Evolutionary conservation across 1,140 invertebrate genomes (phyloP).

Genomic region (Oppia nitens): DNA sequence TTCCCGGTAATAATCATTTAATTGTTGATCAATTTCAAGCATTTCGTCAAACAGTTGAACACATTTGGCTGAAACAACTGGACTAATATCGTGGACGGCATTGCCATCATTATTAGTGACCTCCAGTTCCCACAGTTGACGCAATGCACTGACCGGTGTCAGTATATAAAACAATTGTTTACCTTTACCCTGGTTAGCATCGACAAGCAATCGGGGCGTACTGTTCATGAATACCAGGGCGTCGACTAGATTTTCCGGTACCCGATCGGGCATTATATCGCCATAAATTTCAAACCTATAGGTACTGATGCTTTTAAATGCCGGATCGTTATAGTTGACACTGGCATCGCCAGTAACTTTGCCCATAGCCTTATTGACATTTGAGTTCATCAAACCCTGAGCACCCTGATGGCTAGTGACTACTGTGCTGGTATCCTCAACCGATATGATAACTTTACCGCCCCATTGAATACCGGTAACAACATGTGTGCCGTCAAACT

Average conservation of each 20-base stretch:
- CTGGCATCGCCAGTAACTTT: neutral
- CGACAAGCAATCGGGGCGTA: neutral
- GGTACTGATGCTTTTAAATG: too few relatives aligned
- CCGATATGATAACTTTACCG: neutral
- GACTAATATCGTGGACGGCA: neutral
- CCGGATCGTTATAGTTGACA: neutral
- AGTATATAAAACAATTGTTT: neutral
- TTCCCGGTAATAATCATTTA: neutral
- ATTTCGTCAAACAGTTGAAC: neutral
- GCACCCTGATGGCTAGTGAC: neutral
- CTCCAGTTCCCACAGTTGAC: neutral
- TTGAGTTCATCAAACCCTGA: neutral
- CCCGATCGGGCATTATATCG: neutral
- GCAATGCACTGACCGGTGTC: neutral
- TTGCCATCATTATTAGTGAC: neutral
- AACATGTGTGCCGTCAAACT: neutral
- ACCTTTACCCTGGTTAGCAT: neutral
- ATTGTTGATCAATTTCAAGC: neutral
- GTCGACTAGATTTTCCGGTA: neutral
- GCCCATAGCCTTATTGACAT: neutral
- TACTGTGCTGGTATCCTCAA: neutral
- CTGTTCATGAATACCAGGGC: neutral
- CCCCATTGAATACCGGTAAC: neutral
- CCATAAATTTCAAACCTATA: neutral
- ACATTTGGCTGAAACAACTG: neutral